Base-by-base conservation (phyloP, 2,888 invertebrate genomes). In the Cataglyphis rosenhaueri region DNA sequence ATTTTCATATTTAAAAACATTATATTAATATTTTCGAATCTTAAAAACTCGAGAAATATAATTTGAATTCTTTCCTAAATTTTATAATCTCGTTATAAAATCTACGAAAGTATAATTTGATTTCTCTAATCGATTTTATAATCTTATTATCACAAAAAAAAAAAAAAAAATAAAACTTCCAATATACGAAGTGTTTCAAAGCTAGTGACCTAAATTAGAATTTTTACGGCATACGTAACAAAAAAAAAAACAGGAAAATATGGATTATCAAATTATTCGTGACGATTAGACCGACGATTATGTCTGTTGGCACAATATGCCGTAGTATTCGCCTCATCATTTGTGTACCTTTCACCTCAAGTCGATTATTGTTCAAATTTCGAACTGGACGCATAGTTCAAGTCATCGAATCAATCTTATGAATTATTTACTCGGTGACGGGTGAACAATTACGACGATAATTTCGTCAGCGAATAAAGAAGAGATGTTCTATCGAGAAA, bases 351-450 rank as follows among this genome's bases (percentile, higher is more conserved):
- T 68, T 76, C 76, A 68, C 41, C 55, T 38, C 15, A 9, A 38
- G 18, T 44, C 64, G 18, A 76, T 68, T 66, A 76, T 55, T 75
- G 52, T 75, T 76, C 29, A 15, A 76, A 76, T 76, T 76, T 76
- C 55, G 38, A 66, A 25, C 68, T 29, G 9, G n/a, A 18, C 68
- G 52, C 68, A 9, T 38, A 38, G 52, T n/a, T 38, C 25, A 38
- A 66, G 68, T 48, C 48, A 12, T 68, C 38, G 21, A 48, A 76
- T 68, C 62, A 74, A 74, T 62, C n/a, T 55, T 38, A 76, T 55
- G 44, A 76, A 68, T 76, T 76, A 76, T 76, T 76, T 76, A 68
- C 41, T 55, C 29, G 29, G n/a, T 55, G 38, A 76, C 15, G 29
- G 25, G 12, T 38, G 55, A 75, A 76, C 68, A 76, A 76, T 76